Percentiles rank a stretch among this genome's conserved stretches.
These are phyloP conservation scores for Drosophila longiperda DNA, from an alignment of 2,888 invertebrate genomes.

Conservation along the genomic window DNA sequence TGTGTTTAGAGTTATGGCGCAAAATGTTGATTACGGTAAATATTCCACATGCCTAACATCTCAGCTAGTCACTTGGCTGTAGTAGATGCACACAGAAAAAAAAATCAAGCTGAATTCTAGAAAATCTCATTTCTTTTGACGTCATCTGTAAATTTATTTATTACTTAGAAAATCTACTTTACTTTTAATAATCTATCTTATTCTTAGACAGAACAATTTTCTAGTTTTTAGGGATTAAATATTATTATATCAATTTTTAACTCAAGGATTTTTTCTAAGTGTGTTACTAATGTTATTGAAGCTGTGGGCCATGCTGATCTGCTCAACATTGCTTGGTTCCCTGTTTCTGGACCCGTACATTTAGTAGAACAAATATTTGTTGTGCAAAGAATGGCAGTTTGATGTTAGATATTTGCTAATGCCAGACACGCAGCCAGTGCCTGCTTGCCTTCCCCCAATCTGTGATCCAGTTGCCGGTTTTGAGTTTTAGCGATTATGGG, in stretches of 20 bases:
- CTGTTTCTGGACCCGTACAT: not conserved
- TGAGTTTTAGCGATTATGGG: not conserved
- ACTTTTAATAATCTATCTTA: too few species aligned
- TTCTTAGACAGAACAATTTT: not conserved
- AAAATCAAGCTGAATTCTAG: not conserved
- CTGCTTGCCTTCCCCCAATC: constrained; percentile 7
- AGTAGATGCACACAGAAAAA: not conserved
- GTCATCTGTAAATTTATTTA: too few species aligned
- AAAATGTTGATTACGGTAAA: constrained; percentile 65
- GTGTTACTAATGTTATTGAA: not conserved
- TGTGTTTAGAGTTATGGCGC: constrained; percentile 62
- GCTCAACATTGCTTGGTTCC: not conserved
- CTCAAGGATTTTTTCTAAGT: not conserved
- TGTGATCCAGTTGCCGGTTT: constrained; percentile 19
- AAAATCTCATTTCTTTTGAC: not conserved
- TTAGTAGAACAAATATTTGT: constrained; percentile 53
- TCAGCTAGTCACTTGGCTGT: not conserved
- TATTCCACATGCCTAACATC: not conserved
- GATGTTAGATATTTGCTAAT: constrained; percentile 62
- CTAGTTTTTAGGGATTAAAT: not conserved
- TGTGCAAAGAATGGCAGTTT: constrained; percentile 65
- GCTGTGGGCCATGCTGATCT: constrained; percentile 24
- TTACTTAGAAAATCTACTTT: too few species aligned
- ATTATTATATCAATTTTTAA: not conserved
- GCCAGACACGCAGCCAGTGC: constrained; percentile 51